Evolutionary conservation across 2,888 invertebrate species (phyloP).

Genomic region (Oxystoma pomonae): DNA sequence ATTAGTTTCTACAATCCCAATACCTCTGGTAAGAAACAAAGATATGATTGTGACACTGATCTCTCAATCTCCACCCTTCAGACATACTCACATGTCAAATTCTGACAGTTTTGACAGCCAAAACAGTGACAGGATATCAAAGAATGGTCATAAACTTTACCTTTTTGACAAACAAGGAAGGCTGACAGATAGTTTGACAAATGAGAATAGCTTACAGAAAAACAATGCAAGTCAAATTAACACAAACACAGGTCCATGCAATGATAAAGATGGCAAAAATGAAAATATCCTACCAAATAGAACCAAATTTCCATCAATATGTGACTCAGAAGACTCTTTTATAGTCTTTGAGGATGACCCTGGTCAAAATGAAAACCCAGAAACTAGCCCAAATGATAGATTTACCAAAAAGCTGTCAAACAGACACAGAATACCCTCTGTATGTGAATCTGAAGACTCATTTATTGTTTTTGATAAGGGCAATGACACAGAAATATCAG

Average conservation of each 20-base stretch:
- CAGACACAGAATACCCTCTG: constrained; percentile 13
- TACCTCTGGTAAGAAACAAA: constrained; percentile 5
- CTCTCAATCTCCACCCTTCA: not conserved
- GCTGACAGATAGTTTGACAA: constrained; percentile 9
- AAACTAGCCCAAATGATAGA: not conserved
- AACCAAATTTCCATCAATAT: constrained; percentile 10
- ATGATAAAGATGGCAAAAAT: constrained; percentile 1
- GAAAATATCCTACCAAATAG: not conserved
- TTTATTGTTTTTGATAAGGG: constrained; percentile 54
- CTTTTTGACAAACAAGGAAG: not conserved
- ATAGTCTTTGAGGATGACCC: constrained; percentile 8
- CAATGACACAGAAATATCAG: constrained; percentile 15
- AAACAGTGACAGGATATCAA: not conserved
- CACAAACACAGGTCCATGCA: not conserved
- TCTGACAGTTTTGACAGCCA: not conserved
- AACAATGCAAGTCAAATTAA: not conserved
- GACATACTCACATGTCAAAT: not conserved
- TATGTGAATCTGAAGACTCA: constrained; percentile 55
- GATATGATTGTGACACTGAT: constrained; percentile 8
- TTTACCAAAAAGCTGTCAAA: not conserved
- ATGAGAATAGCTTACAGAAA: not conserved
- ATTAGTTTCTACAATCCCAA: constrained; percentile 9
- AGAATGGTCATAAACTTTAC: not conserved
- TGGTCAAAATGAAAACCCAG: not conserved
- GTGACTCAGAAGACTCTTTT: constrained; percentile 13